Evolutionary conservation across 2,888 invertebrate species (phyloP).

Genomic region (Drosophila lacicola): DNA sequence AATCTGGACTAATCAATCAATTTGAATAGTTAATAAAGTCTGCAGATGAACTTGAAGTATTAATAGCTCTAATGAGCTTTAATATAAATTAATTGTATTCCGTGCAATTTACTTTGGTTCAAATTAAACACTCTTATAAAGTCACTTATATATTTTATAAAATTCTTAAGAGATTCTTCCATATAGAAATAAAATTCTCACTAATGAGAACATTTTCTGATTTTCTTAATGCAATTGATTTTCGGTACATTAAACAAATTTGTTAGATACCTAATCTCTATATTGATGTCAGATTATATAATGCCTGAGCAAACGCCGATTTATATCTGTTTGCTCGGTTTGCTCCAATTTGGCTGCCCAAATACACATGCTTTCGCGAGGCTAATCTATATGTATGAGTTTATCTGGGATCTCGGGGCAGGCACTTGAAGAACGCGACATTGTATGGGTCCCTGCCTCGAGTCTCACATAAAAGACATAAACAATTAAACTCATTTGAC

Average conservation of each 20-base stretch:
- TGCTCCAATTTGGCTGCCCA: conserved; percentile 31
- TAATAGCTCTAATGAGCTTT: too few relatives aligned
- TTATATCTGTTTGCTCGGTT: conserved; percentile 5
- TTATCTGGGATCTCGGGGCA: conserved; percentile 48
- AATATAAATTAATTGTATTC: too few relatives aligned
- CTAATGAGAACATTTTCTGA: too few relatives aligned
- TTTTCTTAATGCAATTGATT: not conserved
- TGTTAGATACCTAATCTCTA: not conserved
- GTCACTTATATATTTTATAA: too few relatives aligned
- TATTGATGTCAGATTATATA: conserved; percentile 10
- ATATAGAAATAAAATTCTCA: too few relatives aligned
- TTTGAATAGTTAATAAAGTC: too few relatives aligned
- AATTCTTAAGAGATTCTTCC: too few relatives aligned
- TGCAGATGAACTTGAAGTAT: too few relatives aligned
- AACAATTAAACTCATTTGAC: conserved; percentile 83
- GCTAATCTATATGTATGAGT: conserved; percentile 18
- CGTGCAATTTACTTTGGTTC: too few relatives aligned
- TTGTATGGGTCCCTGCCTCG: conserved; percentile 48
- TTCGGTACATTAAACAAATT: not conserved
- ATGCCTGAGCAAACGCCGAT: conserved; percentile 11
- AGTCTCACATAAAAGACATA: conserved; percentile 74
- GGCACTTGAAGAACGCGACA: conserved; percentile 61
- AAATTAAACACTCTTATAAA: too few relatives aligned
- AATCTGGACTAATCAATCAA: too few relatives aligned
- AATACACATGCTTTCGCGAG: not conserved